These are phyloP conservation scores for Pseudochirops corinnae DNA, from an alignment of 2,797 vertebrate species.

Conservation along the genomic window DNA sequence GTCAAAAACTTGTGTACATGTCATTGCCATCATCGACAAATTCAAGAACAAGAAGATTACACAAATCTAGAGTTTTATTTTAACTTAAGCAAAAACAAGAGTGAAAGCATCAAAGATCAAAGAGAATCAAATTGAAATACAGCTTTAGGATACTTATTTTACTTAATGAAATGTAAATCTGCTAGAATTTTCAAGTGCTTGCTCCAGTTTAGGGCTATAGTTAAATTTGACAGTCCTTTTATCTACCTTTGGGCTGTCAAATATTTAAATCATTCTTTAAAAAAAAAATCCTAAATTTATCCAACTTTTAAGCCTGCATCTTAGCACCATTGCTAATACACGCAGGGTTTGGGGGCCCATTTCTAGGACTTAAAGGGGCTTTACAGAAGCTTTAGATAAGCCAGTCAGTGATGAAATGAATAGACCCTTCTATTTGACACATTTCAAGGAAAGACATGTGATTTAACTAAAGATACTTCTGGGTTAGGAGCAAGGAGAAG, in stretches of 20 bases:
- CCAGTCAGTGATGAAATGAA: neutral
- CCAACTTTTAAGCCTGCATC: neutral
- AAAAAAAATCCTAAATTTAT: neutral
- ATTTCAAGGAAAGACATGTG: neutral
- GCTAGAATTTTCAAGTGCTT: slow-evolving; percentile 1
- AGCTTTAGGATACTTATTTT: slow-evolving; percentile 23
- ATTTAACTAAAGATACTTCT: neutral
- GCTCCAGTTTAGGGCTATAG: neutral
- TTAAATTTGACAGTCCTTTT: neutral
- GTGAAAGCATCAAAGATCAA: neutral
- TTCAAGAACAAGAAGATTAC: slow-evolving; percentile 2
- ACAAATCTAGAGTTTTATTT: neutral
- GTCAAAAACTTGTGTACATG: neutral
- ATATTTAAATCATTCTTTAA: neutral
- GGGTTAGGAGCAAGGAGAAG: neutral
- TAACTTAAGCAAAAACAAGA: neutral
- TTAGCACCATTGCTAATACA: neutral
- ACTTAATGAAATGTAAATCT: neutral
- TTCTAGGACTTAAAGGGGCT: neutral
- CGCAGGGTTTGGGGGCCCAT: neutral
- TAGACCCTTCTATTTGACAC: neutral
- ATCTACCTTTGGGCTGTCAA: neutral
- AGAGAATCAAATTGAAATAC: neutral
- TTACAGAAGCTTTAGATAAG: neutral
- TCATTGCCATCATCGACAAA: neutral